These are phyloP conservation scores for Proales similis DNA, from an alignment of 1,140 invertebrate genomes.

Conservation along the genomic window DNA sequence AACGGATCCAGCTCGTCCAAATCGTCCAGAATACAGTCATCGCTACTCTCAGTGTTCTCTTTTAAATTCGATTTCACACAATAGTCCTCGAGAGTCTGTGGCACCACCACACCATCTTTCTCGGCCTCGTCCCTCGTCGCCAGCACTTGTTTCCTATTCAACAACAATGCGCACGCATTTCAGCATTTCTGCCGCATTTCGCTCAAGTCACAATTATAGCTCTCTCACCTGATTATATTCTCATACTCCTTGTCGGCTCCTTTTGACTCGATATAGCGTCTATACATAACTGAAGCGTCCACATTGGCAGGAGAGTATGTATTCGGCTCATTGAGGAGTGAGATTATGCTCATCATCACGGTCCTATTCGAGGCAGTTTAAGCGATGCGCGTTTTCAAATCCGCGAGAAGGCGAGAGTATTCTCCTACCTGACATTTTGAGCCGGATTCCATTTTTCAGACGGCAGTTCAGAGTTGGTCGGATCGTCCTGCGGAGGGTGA, in stretches of 20 bases:
- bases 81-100: slow-evolving; percentile 94
- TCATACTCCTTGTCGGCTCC: slow-evolving; percentile 98
- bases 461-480: slow-evolving; percentile 92
- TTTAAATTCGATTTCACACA: slow-evolving; percentile 64
- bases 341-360: slow-evolving; percentile 93
- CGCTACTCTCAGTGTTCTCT: slow-evolving; percentile 59
- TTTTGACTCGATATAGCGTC: slow-evolving; percentile 95
- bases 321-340: slow-evolving; percentile 96
- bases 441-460: slow-evolving; percentile 99
- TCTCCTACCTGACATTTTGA: slow-evolving; percentile 71
- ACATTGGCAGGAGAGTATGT: slow-evolving; percentile 98
- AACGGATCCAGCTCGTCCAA: slow-evolving; percentile 42
- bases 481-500: slow-evolving; percentile 96
- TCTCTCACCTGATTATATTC: slow-evolving; percentile 75
- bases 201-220: slow-evolving; percentile 47
- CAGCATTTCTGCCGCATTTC: not conserved
- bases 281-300: slow-evolving; percentile 98
- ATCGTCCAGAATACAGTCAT: slow-evolving; percentile 41
- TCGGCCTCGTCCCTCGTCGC: slow-evolving; percentile 86
- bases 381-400: too few relatives aligned
- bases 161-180: slow-evolving; percentile 21
- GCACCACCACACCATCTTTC: slow-evolving; percentile 89
- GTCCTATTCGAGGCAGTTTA: too few relatives aligned
- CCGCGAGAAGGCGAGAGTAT: too few relatives aligned
- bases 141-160: slow-evolving; percentile 84